A percentile compares a stretch with the other conserved stretches of the same genome.
Conservation (phyloP, 2,888 invertebrate species). For the Scaptomyza tumidula region DNA sequence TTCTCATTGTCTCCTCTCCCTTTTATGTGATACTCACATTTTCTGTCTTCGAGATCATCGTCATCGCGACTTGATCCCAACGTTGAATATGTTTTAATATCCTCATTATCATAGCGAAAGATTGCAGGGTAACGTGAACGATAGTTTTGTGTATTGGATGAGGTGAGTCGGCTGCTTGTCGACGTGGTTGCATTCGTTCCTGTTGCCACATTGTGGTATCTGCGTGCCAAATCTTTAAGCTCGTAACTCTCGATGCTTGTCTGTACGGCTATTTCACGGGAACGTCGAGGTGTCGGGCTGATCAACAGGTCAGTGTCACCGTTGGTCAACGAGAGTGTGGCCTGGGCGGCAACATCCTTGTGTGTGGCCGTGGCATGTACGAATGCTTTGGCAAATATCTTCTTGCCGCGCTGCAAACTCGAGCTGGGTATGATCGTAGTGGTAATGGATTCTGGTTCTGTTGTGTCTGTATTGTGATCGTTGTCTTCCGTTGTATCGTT, state of each 20-base stretch:
- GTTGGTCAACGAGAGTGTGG: constrained; percentile 52
- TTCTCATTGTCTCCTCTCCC: background rate
- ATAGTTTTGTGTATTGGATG: constrained; percentile 46
- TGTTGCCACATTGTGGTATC: constrained; percentile 73
- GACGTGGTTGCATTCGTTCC: constrained; percentile 72
- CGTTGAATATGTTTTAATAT: constrained; percentile 81
- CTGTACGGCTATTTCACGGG: constrained; percentile 82
- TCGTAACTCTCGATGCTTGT: constrained; percentile 82
- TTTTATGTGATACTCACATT: constrained; percentile 66
- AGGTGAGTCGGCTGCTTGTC: constrained; percentile 69
- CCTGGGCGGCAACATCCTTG: constrained; percentile 61
- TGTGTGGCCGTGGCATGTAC: too few species aligned
- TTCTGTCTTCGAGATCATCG: constrained; percentile 75
- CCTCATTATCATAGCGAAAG: constrained; percentile 80
- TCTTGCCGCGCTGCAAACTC: constrained; percentile 2
- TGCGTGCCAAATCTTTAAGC: constrained; percentile 69
- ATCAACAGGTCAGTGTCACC: constrained; percentile 54
- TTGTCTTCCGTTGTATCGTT: constrained; percentile 37
- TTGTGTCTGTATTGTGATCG: constrained; percentile 29
- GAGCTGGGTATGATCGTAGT: constrained; percentile 20
- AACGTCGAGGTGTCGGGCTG: constrained; percentile 39
- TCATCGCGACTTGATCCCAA: constrained; percentile 82
- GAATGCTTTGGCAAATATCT: constrained; percentile 52
- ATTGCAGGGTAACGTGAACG: constrained; percentile 56
- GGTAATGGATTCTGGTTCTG: constrained; percentile 18